These are phyloP conservation scores for Malurus leucopterus DNA, from an alignment of 2,797 vertebrate genomes.

Conservation along the genomic window DNA sequence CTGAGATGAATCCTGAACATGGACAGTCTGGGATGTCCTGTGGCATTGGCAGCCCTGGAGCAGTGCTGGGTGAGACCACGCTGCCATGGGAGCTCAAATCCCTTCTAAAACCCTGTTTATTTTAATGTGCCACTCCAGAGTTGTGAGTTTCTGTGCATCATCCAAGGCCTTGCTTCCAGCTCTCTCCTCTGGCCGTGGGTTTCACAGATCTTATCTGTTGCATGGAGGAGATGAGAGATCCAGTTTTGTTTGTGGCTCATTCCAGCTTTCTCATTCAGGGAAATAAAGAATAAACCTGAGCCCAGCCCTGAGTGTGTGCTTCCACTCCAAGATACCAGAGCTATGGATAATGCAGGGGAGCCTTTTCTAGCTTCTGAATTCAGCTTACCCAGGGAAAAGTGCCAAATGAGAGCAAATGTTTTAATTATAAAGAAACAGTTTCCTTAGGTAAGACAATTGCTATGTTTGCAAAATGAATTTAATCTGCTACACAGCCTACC, in stretches of 20 bases:
- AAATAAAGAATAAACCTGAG: not conserved
- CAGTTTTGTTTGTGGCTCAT: not conserved
- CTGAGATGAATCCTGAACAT: not conserved
- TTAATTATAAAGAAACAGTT: conserved; percentile 66
- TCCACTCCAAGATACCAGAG: not conserved
- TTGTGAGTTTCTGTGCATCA: not conserved
- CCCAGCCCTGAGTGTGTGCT: not conserved
- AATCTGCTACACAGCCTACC: conserved; percentile 42
- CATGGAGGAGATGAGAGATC: not conserved
- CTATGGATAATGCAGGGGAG: not conserved
- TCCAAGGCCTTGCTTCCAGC: not conserved
- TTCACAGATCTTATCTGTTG: not conserved
- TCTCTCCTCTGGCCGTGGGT: not conserved
- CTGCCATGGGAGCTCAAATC: not conserved
- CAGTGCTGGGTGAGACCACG: not conserved
- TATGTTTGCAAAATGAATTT: conserved; percentile 60
- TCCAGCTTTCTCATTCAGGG: not conserved
- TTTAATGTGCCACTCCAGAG: fast-evolving
- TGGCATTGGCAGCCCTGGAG: not conserved
- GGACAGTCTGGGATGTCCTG: not conserved
- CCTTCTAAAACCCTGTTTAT: not conserved
- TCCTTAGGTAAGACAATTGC: conserved; percentile 58
- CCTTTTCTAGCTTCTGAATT: conserved; percentile 18
- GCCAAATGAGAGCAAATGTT: conserved; percentile 61
- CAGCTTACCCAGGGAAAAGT: conserved; percentile 28